Evolutionary conservation across 2,113 vertebrate species (phyloP).

Genomic region (Neolamprologus caudopunctatus): DNA sequence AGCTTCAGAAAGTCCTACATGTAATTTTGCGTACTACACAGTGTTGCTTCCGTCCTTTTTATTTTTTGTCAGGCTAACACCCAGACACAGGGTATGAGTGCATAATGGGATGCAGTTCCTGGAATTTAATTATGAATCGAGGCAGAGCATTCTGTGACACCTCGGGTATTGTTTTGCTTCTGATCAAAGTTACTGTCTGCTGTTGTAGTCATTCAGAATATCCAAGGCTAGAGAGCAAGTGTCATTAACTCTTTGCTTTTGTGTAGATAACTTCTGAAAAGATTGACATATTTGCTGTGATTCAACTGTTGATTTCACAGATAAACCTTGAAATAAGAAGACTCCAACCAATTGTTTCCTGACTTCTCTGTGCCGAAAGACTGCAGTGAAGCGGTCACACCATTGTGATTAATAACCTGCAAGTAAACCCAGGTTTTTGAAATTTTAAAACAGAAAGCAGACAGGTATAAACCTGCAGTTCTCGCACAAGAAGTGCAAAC

Average conservation of each 20-base stretch:
- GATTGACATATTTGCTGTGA: not conserved
- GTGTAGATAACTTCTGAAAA: not conserved
- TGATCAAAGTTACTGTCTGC: not conserved
- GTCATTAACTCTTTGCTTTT: not conserved
- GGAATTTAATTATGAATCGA: slow-evolving; percentile 19
- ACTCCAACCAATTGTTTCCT: not conserved
- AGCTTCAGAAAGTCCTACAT: not conserved
- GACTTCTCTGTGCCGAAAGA: not conserved
- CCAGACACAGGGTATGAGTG: not conserved
- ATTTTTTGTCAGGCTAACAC: slow-evolving; percentile 4
- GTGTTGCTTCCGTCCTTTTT: not conserved
- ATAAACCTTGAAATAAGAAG: not conserved
- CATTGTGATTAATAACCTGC: not conserved
- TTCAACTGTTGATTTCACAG: not conserved
- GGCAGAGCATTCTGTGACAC: not conserved
- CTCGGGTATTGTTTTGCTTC: not conserved
- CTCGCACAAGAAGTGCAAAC: not conserved
- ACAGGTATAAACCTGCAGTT: not conserved
- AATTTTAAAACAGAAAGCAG: not conserved
- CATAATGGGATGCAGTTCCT: slow-evolving; percentile 6
- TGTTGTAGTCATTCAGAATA: not conserved
- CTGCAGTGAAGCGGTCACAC: not conserved
- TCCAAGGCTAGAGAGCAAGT: not conserved
- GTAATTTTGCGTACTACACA: not conserved
- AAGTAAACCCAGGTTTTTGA: not conserved